These are phyloP conservation scores for Rhynchomys soricoides DNA, from an alignment of 2,113 vertebrate genomes.

Conservation along the genomic window DNA sequence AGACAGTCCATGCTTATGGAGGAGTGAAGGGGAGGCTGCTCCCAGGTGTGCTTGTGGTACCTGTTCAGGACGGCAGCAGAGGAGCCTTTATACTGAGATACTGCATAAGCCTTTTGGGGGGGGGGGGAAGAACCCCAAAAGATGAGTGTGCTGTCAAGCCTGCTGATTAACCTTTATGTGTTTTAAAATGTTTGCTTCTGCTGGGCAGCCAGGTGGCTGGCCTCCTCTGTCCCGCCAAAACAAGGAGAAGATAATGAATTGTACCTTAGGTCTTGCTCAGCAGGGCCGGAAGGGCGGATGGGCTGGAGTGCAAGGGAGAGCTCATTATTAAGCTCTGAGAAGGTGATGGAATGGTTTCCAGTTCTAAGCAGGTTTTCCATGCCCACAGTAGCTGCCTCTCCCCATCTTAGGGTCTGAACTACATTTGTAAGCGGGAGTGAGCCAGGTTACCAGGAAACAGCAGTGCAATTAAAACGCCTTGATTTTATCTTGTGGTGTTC, in stretches of 20 bases:
- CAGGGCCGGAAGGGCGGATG: not conserved
- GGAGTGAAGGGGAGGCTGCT: slow-evolving; percentile 86
- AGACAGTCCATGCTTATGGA: slow-evolving; percentile 88
- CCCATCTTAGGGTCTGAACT: not conserved
- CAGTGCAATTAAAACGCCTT: slow-evolving; percentile 16
- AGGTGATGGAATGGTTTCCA: not conserved
- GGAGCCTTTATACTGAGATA: slow-evolving; percentile 84
- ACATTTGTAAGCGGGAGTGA: not conserved
- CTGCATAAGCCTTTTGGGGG: slow-evolving; percentile 77
- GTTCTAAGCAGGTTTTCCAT: not conserved
- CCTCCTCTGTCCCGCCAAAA: slow-evolving; percentile 78
- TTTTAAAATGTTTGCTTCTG: not conserved
- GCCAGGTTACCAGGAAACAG: slow-evolving; percentile 28
- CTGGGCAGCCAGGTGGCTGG: slow-evolving; percentile 81
- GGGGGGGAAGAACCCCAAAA: slow-evolving; percentile 74
- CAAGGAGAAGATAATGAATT: not conserved
- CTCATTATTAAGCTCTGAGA: not conserved
- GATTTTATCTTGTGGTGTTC: slow-evolving; percentile 26
- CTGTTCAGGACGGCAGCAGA: slow-evolving; percentile 87
- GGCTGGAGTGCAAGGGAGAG: not conserved
- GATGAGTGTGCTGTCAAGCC: slow-evolving; percentile 66
- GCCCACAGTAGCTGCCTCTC: not conserved
- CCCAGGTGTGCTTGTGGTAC: slow-evolving; percentile 85
- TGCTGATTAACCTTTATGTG: slow-evolving; percentile 76
- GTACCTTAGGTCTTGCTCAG: not conserved